Evolutionary conservation across 2,797 vertebrate genomes (phyloP).

Genomic region (Sebastes trivittatus): DNA sequence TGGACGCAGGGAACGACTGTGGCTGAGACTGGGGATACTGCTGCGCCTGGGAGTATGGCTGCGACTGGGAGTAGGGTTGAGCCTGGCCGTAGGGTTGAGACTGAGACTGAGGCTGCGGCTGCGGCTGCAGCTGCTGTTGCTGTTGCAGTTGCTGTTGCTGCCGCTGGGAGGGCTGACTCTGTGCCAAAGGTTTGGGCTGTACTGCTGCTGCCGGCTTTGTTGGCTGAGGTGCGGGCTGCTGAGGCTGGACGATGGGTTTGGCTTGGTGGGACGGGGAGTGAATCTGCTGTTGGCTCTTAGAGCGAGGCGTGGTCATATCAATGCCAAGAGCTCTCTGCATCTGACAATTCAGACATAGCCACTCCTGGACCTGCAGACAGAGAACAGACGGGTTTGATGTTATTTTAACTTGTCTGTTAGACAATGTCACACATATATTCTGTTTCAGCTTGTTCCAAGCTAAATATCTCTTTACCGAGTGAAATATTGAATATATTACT

Average conservation of each 20-base stretch:
- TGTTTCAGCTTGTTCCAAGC: neutral
- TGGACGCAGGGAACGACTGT: slow-evolving; percentile 45
- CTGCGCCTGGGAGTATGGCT: slow-evolving; percentile 61
- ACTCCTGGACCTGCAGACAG: slow-evolving; percentile 92
- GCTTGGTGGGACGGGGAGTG: slow-evolving; percentile 92
- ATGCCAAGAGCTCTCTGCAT: slow-evolving; percentile 99
- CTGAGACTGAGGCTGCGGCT: neutral
- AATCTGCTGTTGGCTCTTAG: slow-evolving; percentile 97
- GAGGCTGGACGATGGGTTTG: slow-evolving; percentile 85
- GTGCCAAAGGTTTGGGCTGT: slow-evolving; percentile 68
- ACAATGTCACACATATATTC: neutral
- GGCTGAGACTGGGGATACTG: slow-evolving; percentile 57
- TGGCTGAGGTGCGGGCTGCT: slow-evolving; percentile 69
- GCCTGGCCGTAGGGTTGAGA: slow-evolving; percentile 48
- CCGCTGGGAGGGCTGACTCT: slow-evolving; percentile 61
- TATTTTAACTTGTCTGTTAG: neutral
- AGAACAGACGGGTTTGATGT: slow-evolving; percentile 23
- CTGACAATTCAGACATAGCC: slow-evolving; percentile 98
- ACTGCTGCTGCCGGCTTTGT: slow-evolving; percentile 56
- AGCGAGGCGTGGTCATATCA: slow-evolving; percentile 97
- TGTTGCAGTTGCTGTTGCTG: slow-evolving; percentile 54
- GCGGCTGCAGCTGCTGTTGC: slow-evolving; percentile 30
- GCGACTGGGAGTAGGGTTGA: slow-evolving; percentile 65
- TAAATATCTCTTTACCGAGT: neutral
- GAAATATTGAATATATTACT: neutral